Conservation (phyloP, 2,797 vertebrate genomes). For the Strix occidentalis region DNA sequence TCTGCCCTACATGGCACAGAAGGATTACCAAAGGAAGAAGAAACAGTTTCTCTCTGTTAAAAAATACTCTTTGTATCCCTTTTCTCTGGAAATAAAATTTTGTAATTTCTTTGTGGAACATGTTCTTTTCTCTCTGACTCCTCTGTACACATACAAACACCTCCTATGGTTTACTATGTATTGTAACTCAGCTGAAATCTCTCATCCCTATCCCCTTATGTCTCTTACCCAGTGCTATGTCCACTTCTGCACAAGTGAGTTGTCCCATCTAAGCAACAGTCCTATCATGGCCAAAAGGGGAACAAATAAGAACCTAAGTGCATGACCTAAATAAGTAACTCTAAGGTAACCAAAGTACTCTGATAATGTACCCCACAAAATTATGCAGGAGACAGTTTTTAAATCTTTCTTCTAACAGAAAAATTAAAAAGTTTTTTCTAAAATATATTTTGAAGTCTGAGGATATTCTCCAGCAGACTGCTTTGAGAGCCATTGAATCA, state of each 20-base stretch:
- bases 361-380: background rate
- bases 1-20: background rate
- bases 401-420: background rate
- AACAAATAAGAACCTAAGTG: background rate
- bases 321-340: background rate
- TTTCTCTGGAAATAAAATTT: background rate
- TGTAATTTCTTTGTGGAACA: background rate
- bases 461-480: background rate
- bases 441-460: background rate
- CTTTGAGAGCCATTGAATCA: background rate
- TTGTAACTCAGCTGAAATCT: background rate
- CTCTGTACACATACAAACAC: background rate
- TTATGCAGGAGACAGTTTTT: background rate
- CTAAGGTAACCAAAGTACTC: background rate
- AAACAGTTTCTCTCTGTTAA: background rate
- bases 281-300: background rate
- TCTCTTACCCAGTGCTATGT: background rate
- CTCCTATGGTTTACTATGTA: background rate
- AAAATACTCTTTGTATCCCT: background rate
- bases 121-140: background rate
- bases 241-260: background rate
- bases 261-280: background rate
- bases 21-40: background rate
- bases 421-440: background rate
- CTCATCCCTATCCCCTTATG: accelerated